Evolutionary conservation across 2,888 invertebrate species (phyloP).

Genomic region (Rugalucina vietnamica): DNA sequence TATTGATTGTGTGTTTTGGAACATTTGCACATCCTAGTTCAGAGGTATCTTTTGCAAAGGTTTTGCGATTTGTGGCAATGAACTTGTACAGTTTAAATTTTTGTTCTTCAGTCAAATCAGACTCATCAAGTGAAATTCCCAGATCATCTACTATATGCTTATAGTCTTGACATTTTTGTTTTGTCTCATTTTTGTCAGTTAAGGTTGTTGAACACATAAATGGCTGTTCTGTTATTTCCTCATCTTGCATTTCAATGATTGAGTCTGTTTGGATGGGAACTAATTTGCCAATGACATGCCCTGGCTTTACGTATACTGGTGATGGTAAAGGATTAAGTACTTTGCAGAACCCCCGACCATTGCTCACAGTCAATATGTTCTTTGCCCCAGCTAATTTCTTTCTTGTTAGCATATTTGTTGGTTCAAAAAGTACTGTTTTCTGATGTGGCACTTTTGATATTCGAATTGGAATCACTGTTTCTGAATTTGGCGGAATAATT

Average conservation of each 20-base stretch:
- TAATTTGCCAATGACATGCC: conserved; percentile 32
- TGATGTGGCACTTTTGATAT: conserved; percentile 6
- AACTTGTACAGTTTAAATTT: conserved; percentile 24
- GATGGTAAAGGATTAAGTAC: conserved; percentile 31
- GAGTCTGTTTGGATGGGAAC: conserved; percentile 21
- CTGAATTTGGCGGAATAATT: conserved; percentile 11
- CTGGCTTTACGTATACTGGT: background rate
- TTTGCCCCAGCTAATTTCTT: conserved; percentile 26
- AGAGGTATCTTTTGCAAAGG: conserved; percentile 48
- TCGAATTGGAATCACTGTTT: conserved; percentile 23
- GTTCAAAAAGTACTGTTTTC: conserved; percentile 19
- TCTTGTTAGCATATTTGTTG: background rate
- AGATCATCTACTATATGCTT: background rate
- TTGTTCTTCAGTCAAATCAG: conserved; percentile 16
- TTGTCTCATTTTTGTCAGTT: background rate
- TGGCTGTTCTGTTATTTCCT: background rate
- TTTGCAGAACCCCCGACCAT: conserved; percentile 21
- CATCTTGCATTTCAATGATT: conserved; percentile 10
- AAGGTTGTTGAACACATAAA: background rate
- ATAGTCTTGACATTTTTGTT: background rate
- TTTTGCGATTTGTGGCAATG: conserved; percentile 30
- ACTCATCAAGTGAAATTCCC: conserved; percentile 28
- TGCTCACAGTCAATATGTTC: conserved; percentile 3
- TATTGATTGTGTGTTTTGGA: conserved; percentile 49
- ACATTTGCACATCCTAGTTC: conserved; percentile 27